These are phyloP conservation scores for Amiota communis DNA, from an alignment of 2,888 invertebrate genomes.

Conservation along the genomic window DNA sequence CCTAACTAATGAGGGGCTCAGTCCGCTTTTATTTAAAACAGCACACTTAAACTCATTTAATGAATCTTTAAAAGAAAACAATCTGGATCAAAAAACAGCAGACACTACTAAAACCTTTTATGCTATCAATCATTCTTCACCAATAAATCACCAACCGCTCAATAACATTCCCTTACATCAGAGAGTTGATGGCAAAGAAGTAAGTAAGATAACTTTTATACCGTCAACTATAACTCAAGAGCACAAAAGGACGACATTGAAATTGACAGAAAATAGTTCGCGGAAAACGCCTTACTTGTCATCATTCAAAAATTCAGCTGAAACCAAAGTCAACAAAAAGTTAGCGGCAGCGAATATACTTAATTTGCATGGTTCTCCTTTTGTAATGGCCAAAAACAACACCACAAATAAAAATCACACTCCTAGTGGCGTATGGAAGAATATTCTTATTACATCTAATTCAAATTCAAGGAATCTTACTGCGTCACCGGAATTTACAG, in stretches of 20 bases:
- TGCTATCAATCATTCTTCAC: not conserved
- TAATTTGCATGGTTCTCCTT: slow-evolving; percentile 29
- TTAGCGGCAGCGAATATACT: not conserved
- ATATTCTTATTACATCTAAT: slow-evolving; percentile 42
- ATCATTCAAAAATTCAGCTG: too few species aligned
- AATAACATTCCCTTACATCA: not conserved
- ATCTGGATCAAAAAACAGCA: slow-evolving; percentile 1
- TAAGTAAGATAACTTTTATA: too few species aligned
- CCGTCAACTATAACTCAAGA: too few species aligned
- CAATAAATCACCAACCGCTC: not conserved
- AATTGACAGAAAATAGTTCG: too few species aligned
- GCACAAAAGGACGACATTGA: too few species aligned
- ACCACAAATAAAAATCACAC: not conserved
- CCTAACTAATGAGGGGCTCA: too few species aligned
- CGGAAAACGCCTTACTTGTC: too few species aligned
- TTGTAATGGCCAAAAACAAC: slow-evolving; percentile 1
- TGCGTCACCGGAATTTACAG: not conserved
- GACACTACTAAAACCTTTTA: not conserved
- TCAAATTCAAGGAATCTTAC: not conserved
- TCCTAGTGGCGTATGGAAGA: slow-evolving; percentile 14
- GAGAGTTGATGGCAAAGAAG: not conserved
- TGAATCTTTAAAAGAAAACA: not conserved
- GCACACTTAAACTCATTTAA: too few species aligned
- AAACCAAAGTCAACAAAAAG: too few species aligned
- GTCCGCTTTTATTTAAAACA: too few species aligned